Conservation (phyloP, 1,140 invertebrate species). For the Rhyacophila brunnea region DNA sequence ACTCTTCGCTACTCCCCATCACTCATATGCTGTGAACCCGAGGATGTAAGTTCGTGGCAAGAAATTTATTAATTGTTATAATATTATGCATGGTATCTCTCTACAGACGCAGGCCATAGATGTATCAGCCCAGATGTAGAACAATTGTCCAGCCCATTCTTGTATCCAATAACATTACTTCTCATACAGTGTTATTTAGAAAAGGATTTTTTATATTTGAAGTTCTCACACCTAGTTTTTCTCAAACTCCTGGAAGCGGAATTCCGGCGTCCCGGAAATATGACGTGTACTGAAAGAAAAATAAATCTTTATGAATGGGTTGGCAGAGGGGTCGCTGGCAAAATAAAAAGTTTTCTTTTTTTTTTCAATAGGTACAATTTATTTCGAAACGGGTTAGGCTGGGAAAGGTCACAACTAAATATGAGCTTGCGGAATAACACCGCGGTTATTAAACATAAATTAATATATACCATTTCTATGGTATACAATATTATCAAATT, state of each 20-base stretch:
- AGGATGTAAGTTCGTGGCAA: too few relatives aligned
- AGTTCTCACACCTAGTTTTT: neutral
- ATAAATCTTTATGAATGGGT: slow-evolving; percentile 1
- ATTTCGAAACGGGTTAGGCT: too few relatives aligned
- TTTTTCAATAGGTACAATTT: too few relatives aligned
- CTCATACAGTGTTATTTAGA: slow-evolving; percentile 16
- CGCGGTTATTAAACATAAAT: too few relatives aligned
- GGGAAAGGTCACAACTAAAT: too few relatives aligned
- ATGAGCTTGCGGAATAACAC: too few relatives aligned
- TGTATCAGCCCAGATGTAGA: neutral
- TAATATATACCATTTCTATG: too few relatives aligned
- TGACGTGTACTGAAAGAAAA: neutral
- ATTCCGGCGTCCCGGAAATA: neutral
- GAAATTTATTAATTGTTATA: too few relatives aligned
- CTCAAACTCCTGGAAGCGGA: neutral
- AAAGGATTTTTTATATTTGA: neutral
- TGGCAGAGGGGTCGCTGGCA: neutral
- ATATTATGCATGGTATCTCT: too few relatives aligned
- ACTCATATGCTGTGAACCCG: too few relatives aligned
- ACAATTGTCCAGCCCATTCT: slow-evolving; percentile 5
- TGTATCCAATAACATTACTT: slow-evolving; percentile 16
- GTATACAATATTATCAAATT: too few relatives aligned
- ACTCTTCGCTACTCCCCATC: too few relatives aligned
- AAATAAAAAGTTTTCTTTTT: neutral
- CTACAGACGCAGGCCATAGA: neutral